phyloP scores from a whole-genome alignment of 2,888 invertebrate genomes.

The Crematogaster levior region DNA sequence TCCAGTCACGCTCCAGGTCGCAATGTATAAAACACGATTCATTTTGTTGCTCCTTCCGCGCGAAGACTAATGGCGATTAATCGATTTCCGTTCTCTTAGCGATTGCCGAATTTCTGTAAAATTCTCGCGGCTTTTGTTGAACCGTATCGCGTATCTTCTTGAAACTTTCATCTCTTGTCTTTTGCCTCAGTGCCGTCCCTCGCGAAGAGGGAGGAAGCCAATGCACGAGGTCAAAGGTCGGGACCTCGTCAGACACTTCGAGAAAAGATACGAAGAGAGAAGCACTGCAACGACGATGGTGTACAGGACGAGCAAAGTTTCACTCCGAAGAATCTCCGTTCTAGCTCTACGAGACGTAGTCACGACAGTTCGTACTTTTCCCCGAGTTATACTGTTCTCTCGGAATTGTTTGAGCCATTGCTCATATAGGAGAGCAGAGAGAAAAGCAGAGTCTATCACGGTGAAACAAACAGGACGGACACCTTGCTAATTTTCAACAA shows the following conservation, averaged over 20 bases:
- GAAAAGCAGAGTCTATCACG: slow-evolving; percentile 4
- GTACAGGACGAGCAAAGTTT: slow-evolving; percentile 56
- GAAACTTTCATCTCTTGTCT: slow-evolving; percentile 59
- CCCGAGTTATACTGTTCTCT: slow-evolving; percentile 43
- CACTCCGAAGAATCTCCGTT: slow-evolving; percentile 53
- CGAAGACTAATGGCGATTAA: slow-evolving; percentile 15
- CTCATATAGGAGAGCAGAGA: slow-evolving; percentile 12
- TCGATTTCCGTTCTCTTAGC: background rate
- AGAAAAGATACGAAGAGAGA: slow-evolving; percentile 32
- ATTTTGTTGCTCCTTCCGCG: background rate
- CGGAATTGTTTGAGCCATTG: slow-evolving; percentile 56
- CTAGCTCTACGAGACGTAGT: slow-evolving; percentile 53
- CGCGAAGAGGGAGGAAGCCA: slow-evolving; percentile 48
- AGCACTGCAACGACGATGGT: slow-evolving; percentile 20
- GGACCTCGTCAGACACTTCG: slow-evolving; percentile 45
- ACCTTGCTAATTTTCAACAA: background rate
- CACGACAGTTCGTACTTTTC: slow-evolving; percentile 61
- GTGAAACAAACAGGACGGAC: background rate
- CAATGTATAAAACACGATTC: slow-evolving; percentile 29
- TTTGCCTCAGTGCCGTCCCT: slow-evolving; percentile 56
- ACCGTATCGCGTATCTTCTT: background rate
- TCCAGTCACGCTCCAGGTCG: background rate
- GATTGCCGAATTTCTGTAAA: background rate
- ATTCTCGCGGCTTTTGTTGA: background rate
- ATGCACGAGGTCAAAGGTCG: slow-evolving; percentile 62